phyloP scores from a whole-genome alignment of 1,140 invertebrate genomes.

The Chymomyza costata region DNA sequence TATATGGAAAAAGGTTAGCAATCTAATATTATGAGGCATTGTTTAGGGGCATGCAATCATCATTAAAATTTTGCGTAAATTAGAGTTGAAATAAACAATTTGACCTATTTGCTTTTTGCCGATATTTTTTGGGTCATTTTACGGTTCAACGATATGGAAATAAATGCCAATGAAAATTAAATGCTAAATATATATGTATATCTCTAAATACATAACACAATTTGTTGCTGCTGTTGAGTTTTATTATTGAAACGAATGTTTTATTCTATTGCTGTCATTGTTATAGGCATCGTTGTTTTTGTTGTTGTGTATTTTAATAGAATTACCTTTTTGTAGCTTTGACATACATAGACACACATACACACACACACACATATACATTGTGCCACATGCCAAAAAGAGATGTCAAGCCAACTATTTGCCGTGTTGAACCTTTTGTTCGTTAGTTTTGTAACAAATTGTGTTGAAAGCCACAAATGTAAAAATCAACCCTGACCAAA shows the following conservation, averaged over 20 bases:
- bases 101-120: conserved; percentile 42
- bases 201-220: conserved; percentile 10
- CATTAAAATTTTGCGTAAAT: conserved; percentile 61
- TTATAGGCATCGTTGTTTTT: conserved; percentile 17
- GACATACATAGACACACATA: too few species aligned
- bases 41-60: conserved; percentile 41
- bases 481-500: conserved; percentile 33
- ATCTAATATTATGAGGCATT: background rate
- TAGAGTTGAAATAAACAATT: conserved; percentile 62
- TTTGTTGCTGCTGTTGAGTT: conserved; percentile 18
- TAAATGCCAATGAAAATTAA: conserved; percentile 50
- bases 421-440: conserved; percentile 5
- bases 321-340: conserved; percentile 40
- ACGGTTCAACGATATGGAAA: conserved; percentile 45
- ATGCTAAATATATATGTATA: conserved; percentile 25
- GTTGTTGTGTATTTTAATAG: conserved; percentile 39
- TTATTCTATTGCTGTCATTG: conserved; percentile 18
- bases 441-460: conserved; percentile 42
- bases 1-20: background rate
- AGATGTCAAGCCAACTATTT: too few species aligned
- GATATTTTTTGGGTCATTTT: conserved; percentile 49
- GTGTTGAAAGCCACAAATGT: conserved; percentile 46
- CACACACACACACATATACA: too few species aligned
- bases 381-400: too few species aligned
- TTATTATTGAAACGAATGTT: conserved; percentile 50